Percentiles rank a stretch among this genome's conserved stretches.
Evolutionary conservation across 2,113 vertebrate species (phyloP).

Genomic region (Helogale parvula): DNA sequence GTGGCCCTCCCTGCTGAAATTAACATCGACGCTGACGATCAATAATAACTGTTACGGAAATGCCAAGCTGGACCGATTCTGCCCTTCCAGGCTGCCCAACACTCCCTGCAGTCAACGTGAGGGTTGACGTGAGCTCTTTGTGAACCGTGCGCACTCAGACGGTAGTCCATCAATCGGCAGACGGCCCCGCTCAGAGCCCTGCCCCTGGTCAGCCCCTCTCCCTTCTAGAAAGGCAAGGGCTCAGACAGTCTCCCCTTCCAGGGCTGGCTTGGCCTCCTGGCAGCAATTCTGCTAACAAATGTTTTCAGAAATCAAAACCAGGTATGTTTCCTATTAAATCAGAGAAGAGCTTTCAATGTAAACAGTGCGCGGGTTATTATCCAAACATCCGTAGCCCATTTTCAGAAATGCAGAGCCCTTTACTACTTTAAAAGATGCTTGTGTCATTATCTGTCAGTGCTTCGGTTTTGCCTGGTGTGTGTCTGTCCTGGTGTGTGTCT

Average conservation of each 20-base stretch:
- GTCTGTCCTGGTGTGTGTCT: background rate
- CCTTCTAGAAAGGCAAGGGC: background rate
- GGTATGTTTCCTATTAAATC: constrained; percentile 65
- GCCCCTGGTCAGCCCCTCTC: background rate
- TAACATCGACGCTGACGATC: background rate
- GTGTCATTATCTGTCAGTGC: background rate
- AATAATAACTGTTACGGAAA: background rate
- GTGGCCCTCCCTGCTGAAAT: background rate
- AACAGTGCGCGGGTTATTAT: constrained; percentile 53
- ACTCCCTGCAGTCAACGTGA: background rate
- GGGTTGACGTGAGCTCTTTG: background rate
- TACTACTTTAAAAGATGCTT: background rate
- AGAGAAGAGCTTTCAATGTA: constrained; percentile 59
- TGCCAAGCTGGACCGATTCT: background rate
- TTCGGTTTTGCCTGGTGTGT: background rate
- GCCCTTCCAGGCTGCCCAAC: background rate
- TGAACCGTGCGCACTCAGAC: background rate
- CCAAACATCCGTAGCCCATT: constrained; percentile 30
- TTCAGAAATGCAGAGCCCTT: constrained; percentile 21
- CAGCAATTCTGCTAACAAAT: constrained; percentile 63
- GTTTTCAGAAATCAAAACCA: constrained; percentile 72
- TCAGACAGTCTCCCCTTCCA: background rate
- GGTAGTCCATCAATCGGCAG: background rate
- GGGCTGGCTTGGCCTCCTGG: constrained; percentile 39
- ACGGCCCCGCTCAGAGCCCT: background rate